A percentile compares a stretch with the other conserved stretches of the same genome.
Evolutionary conservation across 2,113 vertebrate species (phyloP).

Genomic region (Megaleporinus macrocephalus): DNA sequence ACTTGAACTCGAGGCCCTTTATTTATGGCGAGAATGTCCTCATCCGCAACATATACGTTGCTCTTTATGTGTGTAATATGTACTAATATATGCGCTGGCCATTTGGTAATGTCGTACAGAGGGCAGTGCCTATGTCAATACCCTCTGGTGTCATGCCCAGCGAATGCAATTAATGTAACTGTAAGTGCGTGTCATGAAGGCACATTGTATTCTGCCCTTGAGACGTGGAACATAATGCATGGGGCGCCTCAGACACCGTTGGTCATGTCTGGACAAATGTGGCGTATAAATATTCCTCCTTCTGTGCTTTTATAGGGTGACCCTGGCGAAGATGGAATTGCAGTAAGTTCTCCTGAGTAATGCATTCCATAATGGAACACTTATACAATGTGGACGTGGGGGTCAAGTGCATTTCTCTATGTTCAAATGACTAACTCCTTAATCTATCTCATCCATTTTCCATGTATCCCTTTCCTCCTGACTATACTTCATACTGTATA

Average conservation of each 20-base stretch:
- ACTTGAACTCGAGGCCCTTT: slow-evolving; percentile 5
- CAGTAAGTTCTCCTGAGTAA: slow-evolving; percentile 76
- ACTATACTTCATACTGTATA: slow-evolving; percentile 1
- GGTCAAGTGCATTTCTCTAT: slow-evolving; percentile 34
- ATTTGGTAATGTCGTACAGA: background rate
- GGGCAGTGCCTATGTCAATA: background rate
- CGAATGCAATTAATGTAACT: slow-evolving; percentile 24
- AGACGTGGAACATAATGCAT: slow-evolving; percentile 39
- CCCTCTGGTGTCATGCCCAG: slow-evolving; percentile 14
- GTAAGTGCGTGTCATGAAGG: slow-evolving; percentile 19
- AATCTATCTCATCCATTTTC: background rate
- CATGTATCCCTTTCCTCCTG: background rate
- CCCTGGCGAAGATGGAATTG: slow-evolving; percentile 90
- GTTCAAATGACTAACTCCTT: slow-evolving; percentile 5
- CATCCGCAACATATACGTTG: background rate
- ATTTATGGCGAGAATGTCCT: slow-evolving; percentile 13
- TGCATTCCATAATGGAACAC: slow-evolving; percentile 23
- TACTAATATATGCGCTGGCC: background rate
- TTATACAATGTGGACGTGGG: slow-evolving; percentile 20
- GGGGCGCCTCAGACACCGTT: slow-evolving; percentile 10
- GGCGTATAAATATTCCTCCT: slow-evolving; percentile 34
- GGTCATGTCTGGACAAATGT: slow-evolving; percentile 37
- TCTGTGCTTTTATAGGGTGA: slow-evolving; percentile 81
- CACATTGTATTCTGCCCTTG: slow-evolving; percentile 47
- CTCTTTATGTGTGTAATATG: background rate